Conservation (phyloP, 2,113 vertebrate genomes). For the Hemiscyllium ocellatum region DNA sequence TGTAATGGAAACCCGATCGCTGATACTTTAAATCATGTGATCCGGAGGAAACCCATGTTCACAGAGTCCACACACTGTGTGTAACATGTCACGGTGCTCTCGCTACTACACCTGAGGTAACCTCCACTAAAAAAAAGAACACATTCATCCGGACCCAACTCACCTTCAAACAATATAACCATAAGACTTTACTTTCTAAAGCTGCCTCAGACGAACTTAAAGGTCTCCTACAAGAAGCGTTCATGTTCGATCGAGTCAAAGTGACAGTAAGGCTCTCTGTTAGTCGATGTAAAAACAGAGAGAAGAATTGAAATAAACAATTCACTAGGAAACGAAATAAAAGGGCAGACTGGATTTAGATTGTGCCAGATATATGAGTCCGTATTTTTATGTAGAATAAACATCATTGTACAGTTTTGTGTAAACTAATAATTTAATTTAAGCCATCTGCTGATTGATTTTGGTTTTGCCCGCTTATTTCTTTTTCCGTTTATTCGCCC, state of each 20-base stretch:
- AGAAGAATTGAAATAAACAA: not conserved
- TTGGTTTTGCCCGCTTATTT: not conserved
- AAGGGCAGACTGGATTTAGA: not conserved
- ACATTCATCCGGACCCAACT: not conserved
- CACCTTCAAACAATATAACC: not conserved
- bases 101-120: not conserved
- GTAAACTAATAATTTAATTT: not conserved
- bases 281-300: not conserved
- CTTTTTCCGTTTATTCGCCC: conserved; percentile 37
- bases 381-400: not conserved
- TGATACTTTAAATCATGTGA: not conserved
- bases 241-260: not conserved
- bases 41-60: not conserved
- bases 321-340: not conserved
- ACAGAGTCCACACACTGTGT: not conserved
- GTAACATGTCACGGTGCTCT: not conserved
- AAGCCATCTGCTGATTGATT: not conserved
- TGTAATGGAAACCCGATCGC: conserved; percentile 3
- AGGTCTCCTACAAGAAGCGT: not conserved
- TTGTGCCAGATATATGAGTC: not conserved
- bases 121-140: not conserved
- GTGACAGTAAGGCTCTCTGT: not conserved
- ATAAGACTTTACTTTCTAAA: not conserved
- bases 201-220: not conserved
- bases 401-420: not conserved